These are phyloP conservation scores for Discoglossus pictus DNA, from an alignment of 2,797 vertebrate genomes.

Conservation along the genomic window DNA sequence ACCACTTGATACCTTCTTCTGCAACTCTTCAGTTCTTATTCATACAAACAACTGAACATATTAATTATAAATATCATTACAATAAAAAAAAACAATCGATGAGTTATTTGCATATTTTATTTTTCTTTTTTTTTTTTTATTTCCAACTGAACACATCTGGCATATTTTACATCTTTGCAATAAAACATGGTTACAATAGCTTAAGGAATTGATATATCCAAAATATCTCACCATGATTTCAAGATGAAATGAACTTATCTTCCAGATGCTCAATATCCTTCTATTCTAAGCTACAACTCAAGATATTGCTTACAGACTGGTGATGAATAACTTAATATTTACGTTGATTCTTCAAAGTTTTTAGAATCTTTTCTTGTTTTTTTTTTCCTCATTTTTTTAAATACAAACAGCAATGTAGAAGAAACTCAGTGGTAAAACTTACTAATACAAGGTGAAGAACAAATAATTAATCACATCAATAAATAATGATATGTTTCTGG, in stretches of 20 bases:
- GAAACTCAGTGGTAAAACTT: slow-evolving; percentile 88
- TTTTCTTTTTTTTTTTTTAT: slow-evolving; percentile 85
- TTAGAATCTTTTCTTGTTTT: slow-evolving; percentile 67
- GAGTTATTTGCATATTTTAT: slow-evolving; percentile 99
- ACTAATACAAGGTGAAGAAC: slow-evolving; percentile 80
- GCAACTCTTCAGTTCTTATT: too few relatives aligned
- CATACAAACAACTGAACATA: too few relatives aligned
- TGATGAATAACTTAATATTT: slow-evolving; percentile 95
- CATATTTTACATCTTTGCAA: slow-evolving; percentile 99
- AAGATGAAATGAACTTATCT: slow-evolving; percentile 90
- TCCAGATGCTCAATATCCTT: slow-evolving; percentile 86
- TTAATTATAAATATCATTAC: too few relatives aligned
- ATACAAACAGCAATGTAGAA: slow-evolving; percentile 98
- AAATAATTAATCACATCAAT: slow-evolving; percentile 87
- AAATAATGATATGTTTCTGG: slow-evolving; percentile 98
- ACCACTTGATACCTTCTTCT: too few relatives aligned
- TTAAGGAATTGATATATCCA: slow-evolving; percentile 96
- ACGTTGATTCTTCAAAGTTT: slow-evolving; percentile 79
- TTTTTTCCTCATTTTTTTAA: slow-evolving; percentile 62
- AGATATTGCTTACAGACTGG: slow-evolving; percentile 98
- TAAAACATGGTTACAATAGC: slow-evolving; percentile 99
- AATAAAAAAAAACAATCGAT: slow-evolving; percentile 70
- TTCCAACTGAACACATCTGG: slow-evolving; percentile 95
- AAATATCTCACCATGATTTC: slow-evolving; percentile 96
- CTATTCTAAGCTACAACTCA: slow-evolving; percentile 90